Evolutionary conservation across 2,113 vertebrate genomes (phyloP).

Genomic region (Paramisgurnus dabryanus): DNA sequence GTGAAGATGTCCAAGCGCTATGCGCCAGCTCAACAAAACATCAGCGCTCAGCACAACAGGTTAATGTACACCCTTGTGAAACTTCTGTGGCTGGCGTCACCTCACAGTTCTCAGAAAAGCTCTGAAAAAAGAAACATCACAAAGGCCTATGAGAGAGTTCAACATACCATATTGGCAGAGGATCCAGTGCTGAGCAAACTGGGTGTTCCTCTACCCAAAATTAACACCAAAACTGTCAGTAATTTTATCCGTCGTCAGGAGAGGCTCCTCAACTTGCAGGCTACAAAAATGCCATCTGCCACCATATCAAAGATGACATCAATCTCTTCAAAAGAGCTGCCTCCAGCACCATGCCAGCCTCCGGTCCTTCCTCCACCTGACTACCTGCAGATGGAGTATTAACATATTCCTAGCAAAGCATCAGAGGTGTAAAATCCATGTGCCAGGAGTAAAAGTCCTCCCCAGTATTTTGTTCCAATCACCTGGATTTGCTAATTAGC

Average conservation of each 20-base stretch:
- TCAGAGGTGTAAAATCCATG: too few species aligned
- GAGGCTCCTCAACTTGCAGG: slow-evolving; percentile 31
- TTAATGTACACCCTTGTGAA: slow-evolving; percentile 42
- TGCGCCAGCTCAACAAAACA: slow-evolving; percentile 42
- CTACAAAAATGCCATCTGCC: slow-evolving; percentile 4
- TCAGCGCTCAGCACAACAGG: slow-evolving; percentile 44
- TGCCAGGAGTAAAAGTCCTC: too few species aligned
- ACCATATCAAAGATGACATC: slow-evolving; percentile 4
- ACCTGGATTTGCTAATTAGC: too few species aligned
- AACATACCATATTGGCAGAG: slow-evolving; percentile 29
- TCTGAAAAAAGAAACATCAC: slow-evolving; percentile 17
- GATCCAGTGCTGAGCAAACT: slow-evolving; percentile 28
- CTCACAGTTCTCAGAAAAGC: slow-evolving; percentile 8
- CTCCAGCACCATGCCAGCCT: slow-evolving; percentile 14
- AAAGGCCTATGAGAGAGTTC: slow-evolving; percentile 28
- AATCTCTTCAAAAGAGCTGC: slow-evolving; percentile 37
- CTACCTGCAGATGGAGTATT: slow-evolving; percentile 1
- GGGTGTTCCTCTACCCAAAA: slow-evolving; percentile 36
- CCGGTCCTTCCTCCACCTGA: slow-evolving; percentile 31
- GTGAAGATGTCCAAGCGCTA: slow-evolving; percentile 40
- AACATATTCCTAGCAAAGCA: slow-evolving; percentile 22
- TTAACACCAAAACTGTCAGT: background rate
- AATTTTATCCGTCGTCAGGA: slow-evolving; percentile 34
- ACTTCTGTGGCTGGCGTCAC: slow-evolving; percentile 35
- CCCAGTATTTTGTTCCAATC: too few species aligned